Evolutionary conservation across 2,888 invertebrate genomes (phyloP), one percentile per base, ranked within the genome.

Genomic region (Ormyrus labotus): DNA sequence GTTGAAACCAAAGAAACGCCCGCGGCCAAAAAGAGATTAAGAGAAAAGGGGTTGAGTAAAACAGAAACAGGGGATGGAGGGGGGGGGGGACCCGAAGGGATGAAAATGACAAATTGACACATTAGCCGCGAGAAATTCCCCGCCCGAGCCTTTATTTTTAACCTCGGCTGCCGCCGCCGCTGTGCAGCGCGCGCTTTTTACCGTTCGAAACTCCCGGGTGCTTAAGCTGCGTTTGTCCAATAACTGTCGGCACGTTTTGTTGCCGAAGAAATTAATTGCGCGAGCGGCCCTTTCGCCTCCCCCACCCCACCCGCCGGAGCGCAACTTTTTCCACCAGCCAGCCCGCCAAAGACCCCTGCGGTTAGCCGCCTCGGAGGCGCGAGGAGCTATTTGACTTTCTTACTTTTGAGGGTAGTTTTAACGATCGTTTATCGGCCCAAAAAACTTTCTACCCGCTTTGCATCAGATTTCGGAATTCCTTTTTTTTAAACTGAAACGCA

Each of bases 71-170:
- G 3, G 19, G 7, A 6, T 11, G 9, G 50, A 4, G 10, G 11
- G 60, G 81, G 67, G 67, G 67, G 55, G 0, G 6, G 82, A n/a
- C 72, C 79, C 68, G 68, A 82, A 84, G 81, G 84, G 83, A 83
- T 85, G 87, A 88, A 86, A 87, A 88, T 88, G 88, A 87, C 87
- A 87, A 88, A 88, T 86, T 83, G 87, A 83, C 86, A 84, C 86
- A 86, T 87, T 86, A 85, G 85, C 85, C 83, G 83, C 82, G 83
- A 75, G 83, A 85, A 86, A 86, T 85, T 85, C 85, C 85, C 63
- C 60, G 73, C 19, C 6, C 8, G 4, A 13, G 69, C 47, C 34
- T 58, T 69, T 69, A 69, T 69, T 69, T 69, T 58, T 57, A 51
- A 34, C 74, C 13, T n/a, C 7, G 58, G 1, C 65, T 60, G 51